Evolutionary conservation across 92 coral and sea anemone genomes (phyloP), one percentile per base, ranked within the genome.

Genomic region (Heteractis magnifica): DNA sequence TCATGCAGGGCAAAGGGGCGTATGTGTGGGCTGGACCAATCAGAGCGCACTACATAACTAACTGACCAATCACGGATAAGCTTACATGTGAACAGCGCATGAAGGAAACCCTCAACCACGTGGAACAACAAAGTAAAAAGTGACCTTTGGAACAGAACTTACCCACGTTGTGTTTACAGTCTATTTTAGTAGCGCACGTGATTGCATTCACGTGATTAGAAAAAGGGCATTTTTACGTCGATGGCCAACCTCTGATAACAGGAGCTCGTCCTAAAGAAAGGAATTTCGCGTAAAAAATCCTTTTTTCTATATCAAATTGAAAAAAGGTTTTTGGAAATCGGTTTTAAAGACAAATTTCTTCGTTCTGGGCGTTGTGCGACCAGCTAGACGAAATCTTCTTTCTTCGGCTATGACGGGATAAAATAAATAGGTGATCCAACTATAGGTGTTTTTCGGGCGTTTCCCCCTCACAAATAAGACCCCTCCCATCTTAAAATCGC

Each of bases 81-180:
- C 68, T 84, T 87, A 85, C 99, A 94, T 96, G 99, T 96, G 99
- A 92, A 85, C 88, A 89, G 92, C 91, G 93, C 98, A 93, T 96
- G 99, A 91, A 90, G 87, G 79, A 84, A 90, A 88, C 85, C 83
- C 87, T 86, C 75, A 85, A 84, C 88, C 98, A 93, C 94, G 94
- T 91, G 98, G 79, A 87, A 81, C 85, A 84, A 78, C 90, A 82
- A 87, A 72, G 83, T 77, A 6, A 71, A 82, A 83, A 89, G 71
- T 85, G 98, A 87, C 90, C 98, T 93, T 93, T 93, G 98, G 65
- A 88, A 88, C 90, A 65, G 62, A 64, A 85, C 71, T 76, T 76
- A 75, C 51, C 56, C 86, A 81, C 52, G 65, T 89, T 84, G 70
- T 90, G 97, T 93, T 93, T 88, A 91, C 91, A 41, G 81, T 64